phyloP scores from a whole-genome alignment of 2,888 invertebrate species.

The Perizoma affinitatum region DNA sequence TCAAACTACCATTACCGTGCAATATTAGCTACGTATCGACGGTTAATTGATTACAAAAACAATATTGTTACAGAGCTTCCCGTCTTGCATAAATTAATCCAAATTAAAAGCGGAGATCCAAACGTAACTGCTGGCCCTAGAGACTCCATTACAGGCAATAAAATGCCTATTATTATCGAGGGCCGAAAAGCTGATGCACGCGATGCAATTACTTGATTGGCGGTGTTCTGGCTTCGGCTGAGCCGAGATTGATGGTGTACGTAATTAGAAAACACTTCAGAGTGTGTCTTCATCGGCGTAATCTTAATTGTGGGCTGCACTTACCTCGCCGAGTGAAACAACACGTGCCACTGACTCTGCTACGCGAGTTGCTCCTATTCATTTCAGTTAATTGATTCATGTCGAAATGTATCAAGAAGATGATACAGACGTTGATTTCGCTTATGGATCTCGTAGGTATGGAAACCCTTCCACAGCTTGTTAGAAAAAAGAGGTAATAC shows the following conservation, averaged over 20 bases:
- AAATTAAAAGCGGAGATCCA: constrained; percentile 76
- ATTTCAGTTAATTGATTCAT: constrained; percentile 50
- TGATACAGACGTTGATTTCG: neutral
- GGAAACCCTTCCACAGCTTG: too few species aligned
- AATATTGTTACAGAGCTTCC: constrained; percentile 60
- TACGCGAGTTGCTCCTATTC: constrained; percentile 44
- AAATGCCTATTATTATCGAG: constrained; percentile 84
- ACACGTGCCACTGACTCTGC: constrained; percentile 63
- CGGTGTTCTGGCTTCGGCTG: constrained; percentile 76
- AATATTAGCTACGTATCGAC: constrained; percentile 57
- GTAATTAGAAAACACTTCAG: constrained; percentile 84
- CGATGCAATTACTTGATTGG: constrained; percentile 85
- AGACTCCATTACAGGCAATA: constrained; percentile 83
- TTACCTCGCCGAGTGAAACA: constrained; percentile 78
- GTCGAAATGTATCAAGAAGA: constrained; percentile 35
- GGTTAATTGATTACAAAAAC: constrained; percentile 76
- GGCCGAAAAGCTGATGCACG: constrained; percentile 83
- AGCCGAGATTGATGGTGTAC: constrained; percentile 80
- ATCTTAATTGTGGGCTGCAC: constrained; percentile 82
- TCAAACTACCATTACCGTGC: constrained; percentile 65
- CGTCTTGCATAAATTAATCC: constrained; percentile 75
- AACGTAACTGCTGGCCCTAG: constrained; percentile 78
- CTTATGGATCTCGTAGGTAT: neutral
- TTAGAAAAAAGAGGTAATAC: too few species aligned
- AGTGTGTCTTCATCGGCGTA: constrained; percentile 79